Percentiles rank a stretch among this genome's conserved stretches.
phyloP scores from a whole-genome alignment of 2,888 invertebrate genomes.

The Dasysyrphus albostriatus region DNA sequence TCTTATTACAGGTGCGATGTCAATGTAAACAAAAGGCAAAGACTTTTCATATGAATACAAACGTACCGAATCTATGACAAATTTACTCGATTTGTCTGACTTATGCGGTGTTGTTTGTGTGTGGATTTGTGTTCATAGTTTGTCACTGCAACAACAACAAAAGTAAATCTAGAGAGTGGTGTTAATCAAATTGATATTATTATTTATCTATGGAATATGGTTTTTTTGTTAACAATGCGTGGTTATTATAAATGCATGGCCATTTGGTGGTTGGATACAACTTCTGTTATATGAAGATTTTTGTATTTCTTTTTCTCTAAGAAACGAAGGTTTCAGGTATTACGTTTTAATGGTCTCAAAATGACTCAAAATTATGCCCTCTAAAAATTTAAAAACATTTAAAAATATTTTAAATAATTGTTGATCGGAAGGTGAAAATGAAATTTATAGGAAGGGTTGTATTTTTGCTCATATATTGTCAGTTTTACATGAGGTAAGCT shows the following conservation, averaged over 20 bases:
- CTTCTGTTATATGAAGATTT: not conserved
- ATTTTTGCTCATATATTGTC: too few species aligned
- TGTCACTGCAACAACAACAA: constrained; percentile 41
- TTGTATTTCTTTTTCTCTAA: too few species aligned
- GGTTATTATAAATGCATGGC: constrained; percentile 12
- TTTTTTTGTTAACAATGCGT: constrained; percentile 3
- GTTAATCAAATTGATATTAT: constrained; percentile 53
- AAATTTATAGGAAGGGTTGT: too few species aligned
- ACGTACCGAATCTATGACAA: constrained; percentile 56
- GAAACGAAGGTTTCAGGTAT: too few species aligned
- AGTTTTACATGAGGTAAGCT: too few species aligned
- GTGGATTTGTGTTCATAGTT: constrained; percentile 48
- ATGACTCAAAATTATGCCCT: too few species aligned
- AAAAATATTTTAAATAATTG: too few species aligned
- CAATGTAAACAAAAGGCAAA: constrained; percentile 34
- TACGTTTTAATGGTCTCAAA: too few species aligned
- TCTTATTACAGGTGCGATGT: constrained; percentile 56
- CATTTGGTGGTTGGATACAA: not conserved
- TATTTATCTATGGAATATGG: constrained; percentile 36
- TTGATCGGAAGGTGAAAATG: too few species aligned
- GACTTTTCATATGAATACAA: constrained; percentile 33
- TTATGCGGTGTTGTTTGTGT: constrained; percentile 43
- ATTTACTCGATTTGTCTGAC: constrained; percentile 64
- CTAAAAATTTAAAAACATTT: too few species aligned
- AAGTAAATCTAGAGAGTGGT: constrained; percentile 47